phyloP scores from a whole-genome alignment of 2,797 vertebrate genomes.

The Helarctos malayanus region DNA sequence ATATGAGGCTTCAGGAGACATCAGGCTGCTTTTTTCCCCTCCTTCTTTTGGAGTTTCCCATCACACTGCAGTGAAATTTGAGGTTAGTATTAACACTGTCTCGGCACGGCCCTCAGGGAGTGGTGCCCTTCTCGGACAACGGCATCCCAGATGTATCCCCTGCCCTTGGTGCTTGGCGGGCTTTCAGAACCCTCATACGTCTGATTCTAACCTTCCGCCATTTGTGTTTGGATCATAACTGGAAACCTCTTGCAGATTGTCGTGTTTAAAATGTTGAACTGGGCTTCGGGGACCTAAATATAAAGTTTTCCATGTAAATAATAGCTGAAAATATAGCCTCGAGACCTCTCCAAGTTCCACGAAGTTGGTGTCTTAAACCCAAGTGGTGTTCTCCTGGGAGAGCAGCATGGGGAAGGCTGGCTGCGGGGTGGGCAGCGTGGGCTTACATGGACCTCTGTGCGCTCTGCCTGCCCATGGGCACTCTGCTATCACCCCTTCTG shows the following conservation, averaged over 20 bases:
- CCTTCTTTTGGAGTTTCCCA: no score
- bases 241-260: rapidly evolving
- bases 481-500: neutral
- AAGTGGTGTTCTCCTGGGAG: neutral
- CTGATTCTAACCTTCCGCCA: rapidly evolving
- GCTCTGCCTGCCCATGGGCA: rapidly evolving
- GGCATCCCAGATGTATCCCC: rapidly evolving
- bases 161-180: rapidly evolving
- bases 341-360: neutral
- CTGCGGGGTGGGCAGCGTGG: rapidly evolving
- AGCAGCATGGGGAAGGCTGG: rapidly evolving
- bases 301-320: neutral
- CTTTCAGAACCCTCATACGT: rapidly evolving
- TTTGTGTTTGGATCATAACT: neutral
- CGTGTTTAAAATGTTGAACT: neutral
- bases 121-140: rapidly evolving
- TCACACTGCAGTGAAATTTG: neutral
- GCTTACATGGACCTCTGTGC: rapidly evolving
- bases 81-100: rapidly evolving
- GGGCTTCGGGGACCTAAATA: no score
- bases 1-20: neutral
- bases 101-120: rapidly evolving
- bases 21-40: rapidly evolving
- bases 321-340: no score
- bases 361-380: no score